A percentile compares a stretch with the other conserved stretches of the same genome.
Evolutionary conservation across 2,797 vertebrate species (phyloP).

Genomic region (Melopsittacus undulatus): DNA sequence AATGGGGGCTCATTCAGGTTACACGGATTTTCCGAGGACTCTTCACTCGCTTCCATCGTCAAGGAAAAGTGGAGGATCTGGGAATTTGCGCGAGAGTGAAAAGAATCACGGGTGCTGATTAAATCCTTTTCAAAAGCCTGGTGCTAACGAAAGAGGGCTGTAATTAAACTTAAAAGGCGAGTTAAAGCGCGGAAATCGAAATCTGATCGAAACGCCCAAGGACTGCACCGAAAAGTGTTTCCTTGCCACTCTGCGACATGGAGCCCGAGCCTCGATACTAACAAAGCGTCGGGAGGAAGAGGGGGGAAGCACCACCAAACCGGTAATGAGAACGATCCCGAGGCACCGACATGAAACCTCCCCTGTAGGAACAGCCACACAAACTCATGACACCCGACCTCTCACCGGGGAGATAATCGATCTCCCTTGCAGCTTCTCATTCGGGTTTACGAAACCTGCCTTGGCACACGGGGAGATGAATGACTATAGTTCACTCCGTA

Average conservation of each 20-base stretch:
- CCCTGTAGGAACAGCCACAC: background rate
- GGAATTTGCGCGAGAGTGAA: background rate
- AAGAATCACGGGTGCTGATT: background rate
- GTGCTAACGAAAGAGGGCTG: background rate
- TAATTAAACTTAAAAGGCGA: background rate
- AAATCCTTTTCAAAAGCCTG: background rate
- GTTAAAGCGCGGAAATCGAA: background rate
- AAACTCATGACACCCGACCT: background rate
- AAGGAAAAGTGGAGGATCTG: background rate
- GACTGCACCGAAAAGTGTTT: background rate
- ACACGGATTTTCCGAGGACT: background rate
- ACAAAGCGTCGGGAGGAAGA: background rate
- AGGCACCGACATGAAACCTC: background rate
- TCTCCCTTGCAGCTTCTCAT: background rate
- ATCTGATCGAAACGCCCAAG: background rate
- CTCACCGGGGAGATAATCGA: accelerated
- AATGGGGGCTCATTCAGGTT: background rate
- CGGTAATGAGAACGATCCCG: background rate
- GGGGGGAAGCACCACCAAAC: background rate
- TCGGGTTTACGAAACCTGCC: background rate
- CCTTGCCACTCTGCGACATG: background rate
- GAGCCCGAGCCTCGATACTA: background rate
- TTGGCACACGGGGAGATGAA: background rate
- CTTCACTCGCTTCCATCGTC: background rate
- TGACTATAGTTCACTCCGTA: background rate